phyloP scores from a whole-genome alignment of 2,113 vertebrate genomes.

The Prietella phreatophila region DNA sequence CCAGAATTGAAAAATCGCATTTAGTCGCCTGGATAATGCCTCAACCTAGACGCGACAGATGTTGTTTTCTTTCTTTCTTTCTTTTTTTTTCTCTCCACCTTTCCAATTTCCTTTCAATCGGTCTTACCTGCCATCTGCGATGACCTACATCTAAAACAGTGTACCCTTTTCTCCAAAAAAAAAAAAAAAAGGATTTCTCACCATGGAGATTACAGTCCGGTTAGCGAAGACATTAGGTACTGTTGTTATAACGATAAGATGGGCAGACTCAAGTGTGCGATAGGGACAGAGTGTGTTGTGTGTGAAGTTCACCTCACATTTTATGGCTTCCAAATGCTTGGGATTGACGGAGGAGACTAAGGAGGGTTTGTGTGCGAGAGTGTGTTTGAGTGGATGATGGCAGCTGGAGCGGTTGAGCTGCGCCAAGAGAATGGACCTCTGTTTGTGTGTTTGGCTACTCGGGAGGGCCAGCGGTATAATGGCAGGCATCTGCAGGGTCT shows the following conservation, averaged over 20 bases:
- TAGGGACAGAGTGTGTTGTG: slow-evolving; percentile 24
- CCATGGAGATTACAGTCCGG: slow-evolving; percentile 53
- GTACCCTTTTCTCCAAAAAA: slow-evolving; percentile 40
- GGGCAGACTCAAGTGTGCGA: not conserved
- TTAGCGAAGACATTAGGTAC: not conserved
- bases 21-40: slow-evolving; percentile 61
- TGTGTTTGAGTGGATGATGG: slow-evolving; percentile 45
- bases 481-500: slow-evolving; percentile 48
- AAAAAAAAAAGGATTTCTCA: slow-evolving; percentile 60
- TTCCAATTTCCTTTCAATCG: slow-evolving; percentile 73
- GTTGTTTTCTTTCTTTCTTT: slow-evolving; percentile 48
- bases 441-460: slow-evolving; percentile 46
- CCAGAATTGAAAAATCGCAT: slow-evolving; percentile 68
- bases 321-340: slow-evolving; percentile 4
- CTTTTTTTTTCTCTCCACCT: slow-evolving; percentile 43
- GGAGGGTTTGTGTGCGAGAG: slow-evolving; percentile 29
- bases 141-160: slow-evolving; percentile 62
- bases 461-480: slow-evolving; percentile 50
- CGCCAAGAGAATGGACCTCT: slow-evolving; percentile 49
- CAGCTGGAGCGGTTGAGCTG: slow-evolving; percentile 55
- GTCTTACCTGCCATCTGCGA: slow-evolving; percentile 66
- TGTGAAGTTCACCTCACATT: slow-evolving; percentile 26
- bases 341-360: slow-evolving; percentile 19
- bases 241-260: not conserved
- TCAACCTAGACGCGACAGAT: slow-evolving; percentile 59